A percentile compares a stretch with the other conserved stretches of the same genome.
These are phyloP conservation scores for Pegoplata infirma DNA, from an alignment of 2,888 invertebrate species.

Conservation along the genomic window DNA sequence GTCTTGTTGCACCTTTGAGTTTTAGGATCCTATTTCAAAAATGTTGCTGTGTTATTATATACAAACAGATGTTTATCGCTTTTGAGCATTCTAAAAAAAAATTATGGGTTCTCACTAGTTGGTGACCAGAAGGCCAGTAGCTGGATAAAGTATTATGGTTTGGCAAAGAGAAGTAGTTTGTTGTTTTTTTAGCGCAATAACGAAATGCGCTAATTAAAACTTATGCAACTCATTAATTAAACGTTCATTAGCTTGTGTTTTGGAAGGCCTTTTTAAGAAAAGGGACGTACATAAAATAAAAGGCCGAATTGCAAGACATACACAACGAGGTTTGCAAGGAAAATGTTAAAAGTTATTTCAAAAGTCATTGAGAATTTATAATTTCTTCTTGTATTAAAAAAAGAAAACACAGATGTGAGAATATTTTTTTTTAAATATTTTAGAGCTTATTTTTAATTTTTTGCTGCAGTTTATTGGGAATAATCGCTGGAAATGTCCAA, in stretches of 20 bases:
- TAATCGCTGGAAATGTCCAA: no score
- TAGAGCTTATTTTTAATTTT: no score
- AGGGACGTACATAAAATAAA: not conserved
- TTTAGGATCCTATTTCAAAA: no score
- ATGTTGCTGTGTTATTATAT: no score
- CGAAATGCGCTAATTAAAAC: slow-evolving; percentile 10
- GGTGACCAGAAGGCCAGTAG: not conserved
- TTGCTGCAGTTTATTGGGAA: no score
- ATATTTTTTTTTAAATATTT: no score
- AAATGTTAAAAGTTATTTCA: not conserved
- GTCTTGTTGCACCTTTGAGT: no score
- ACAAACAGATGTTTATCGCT: slow-evolving; percentile 26
- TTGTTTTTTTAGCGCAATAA: not conserved
- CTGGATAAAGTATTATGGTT: not conserved
- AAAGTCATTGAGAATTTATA: no score
- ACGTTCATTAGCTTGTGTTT: not conserved
- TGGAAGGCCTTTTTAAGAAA: not conserved
- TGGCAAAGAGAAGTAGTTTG: not conserved
- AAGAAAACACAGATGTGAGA: no score
- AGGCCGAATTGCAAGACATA: not conserved
- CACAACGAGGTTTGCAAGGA: not conserved
- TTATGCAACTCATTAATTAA: slow-evolving; percentile 17
- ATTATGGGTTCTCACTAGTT: not conserved
- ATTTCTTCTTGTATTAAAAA: no score
- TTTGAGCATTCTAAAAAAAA: not conserved